Conservation (phyloP, 2,888 invertebrate species). For the Molorchus minor region DNA sequence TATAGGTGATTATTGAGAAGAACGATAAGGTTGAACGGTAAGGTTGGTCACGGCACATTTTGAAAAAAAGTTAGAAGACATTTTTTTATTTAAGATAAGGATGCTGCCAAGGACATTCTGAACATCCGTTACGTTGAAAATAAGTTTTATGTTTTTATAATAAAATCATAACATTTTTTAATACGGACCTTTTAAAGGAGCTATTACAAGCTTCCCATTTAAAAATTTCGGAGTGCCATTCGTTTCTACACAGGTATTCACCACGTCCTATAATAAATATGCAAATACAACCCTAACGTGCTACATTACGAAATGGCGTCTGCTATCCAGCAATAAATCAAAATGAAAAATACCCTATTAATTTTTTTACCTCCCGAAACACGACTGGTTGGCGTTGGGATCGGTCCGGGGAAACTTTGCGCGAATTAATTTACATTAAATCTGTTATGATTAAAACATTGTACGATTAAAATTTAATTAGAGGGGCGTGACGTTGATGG, state of each 20-base stretch:
- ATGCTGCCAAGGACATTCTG: too few species aligned
- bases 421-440: background rate
- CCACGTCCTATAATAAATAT: slow-evolving; percentile 19
- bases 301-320: slow-evolving; percentile 7
- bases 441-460: background rate
- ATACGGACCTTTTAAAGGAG: too few species aligned
- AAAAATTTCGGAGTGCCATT: too few species aligned
- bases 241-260: background rate
- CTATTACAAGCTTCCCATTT: too few species aligned
- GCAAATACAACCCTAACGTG: slow-evolving; percentile 10
- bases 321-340: slow-evolving; percentile 15
- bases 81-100: too few species aligned
- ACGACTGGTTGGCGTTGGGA: background rate
- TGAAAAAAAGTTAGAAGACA: too few species aligned
- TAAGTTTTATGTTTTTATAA: too few species aligned
- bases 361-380: background rate
- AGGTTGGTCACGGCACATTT: too few species aligned
- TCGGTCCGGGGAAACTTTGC: background rate
- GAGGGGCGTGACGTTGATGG: background rate
- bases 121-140: too few species aligned
- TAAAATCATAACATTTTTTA: too few species aligned
- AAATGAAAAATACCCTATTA: slow-evolving; percentile 12
- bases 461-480: slow-evolving; percentile 2
- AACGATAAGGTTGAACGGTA: too few species aligned
- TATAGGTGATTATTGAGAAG: too few species aligned